Base-by-base conservation (phyloP, 2,888 invertebrate genomes). In the Orchesellides sinensis region DNA sequence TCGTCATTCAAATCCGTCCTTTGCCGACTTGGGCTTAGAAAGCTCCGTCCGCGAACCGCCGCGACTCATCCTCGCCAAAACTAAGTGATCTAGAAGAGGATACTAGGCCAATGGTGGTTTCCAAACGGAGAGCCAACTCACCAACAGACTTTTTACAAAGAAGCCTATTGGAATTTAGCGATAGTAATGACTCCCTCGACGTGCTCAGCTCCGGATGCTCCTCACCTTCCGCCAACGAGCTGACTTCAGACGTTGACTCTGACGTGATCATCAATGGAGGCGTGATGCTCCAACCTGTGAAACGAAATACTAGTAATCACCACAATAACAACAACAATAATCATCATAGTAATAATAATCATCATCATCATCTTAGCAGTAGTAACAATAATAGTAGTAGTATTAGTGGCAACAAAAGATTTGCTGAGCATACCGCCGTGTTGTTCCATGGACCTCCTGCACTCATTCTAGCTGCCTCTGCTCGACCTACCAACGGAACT, bases 1-100 rank as follows among this genome's bases (percentile, higher is more conserved):
- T 84, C 85, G 80, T 83, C 84, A 84, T 77, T 86, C 85, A 25
- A 85, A 81, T 87, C 87, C 87, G 85, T 87, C 88, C 85, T 87
- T 85, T 80, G 82, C 87, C 84, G 88, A 87, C 77, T 87, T 86
- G 77, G 86, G 83, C 73, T 83, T 83, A 84, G 85, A 88, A 70
- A 83, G 83, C 66, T 86, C 87, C 85, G 86, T 85, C 86, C 86
- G 88, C 69, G 85, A n/a, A 78, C 73, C 77, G 77, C 47, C 77
- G 77, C 59, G 77, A 77, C 73, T 83, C 87, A 29, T 85, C 85
- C 59, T 84, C 87, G 12, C 63, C 75, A 21, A 84, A 84, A 68
- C 78, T 84, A 61, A 83, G 83, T 68, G 86, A 86, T 68, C 85
- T 83, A 47, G 86, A 87, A 32, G 85, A 85, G 78, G 74, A 77